These are phyloP conservation scores for Dysdera silvatica DNA, from an alignment of 1,140 invertebrate genomes.

Conservation along the genomic window DNA sequence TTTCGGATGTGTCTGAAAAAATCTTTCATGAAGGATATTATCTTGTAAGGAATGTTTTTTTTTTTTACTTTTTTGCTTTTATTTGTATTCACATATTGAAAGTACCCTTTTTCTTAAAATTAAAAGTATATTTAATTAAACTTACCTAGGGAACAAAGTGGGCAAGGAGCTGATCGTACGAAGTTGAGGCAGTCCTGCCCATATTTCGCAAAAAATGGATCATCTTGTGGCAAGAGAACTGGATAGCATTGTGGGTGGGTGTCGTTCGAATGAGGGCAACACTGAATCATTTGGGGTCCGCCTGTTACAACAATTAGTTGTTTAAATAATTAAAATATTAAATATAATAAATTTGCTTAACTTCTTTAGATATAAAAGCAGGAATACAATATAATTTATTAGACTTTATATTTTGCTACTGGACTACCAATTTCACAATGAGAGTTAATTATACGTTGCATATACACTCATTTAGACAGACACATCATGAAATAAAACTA, in stretches of 20 bases:
- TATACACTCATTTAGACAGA: no score
- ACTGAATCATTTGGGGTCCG: conserved; percentile 37
- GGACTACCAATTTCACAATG: not conserved
- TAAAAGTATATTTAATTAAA: no score
- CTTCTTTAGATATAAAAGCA: conserved; percentile 1
- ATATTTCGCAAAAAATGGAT: conserved; percentile 63
- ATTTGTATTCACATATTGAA: no score
- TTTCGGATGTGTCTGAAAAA: no score
- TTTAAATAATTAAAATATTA: not conserved
- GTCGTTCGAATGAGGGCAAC: conserved; percentile 33
- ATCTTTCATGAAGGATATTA: no score
- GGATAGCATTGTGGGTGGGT: conserved; percentile 64
- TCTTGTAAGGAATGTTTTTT: no score
- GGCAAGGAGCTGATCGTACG: conserved; percentile 56
- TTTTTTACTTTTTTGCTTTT: no score
- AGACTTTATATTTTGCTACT: not conserved
- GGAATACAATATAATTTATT: not conserved
- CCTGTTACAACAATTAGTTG: conserved; percentile 2
- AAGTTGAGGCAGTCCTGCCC: conserved; percentile 74
- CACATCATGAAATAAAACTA: no score
- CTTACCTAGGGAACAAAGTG: conserved; percentile 33
- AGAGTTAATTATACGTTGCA: no score
- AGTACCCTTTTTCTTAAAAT: no score
- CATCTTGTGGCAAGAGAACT: conserved; percentile 70
- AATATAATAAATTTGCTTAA: not conserved